Percentiles rank a stretch among this genome's conserved stretches.
These are phyloP conservation scores for Percopsis omiscomaycus DNA, from an alignment of 2,797 vertebrate species.

Conservation along the genomic window DNA sequence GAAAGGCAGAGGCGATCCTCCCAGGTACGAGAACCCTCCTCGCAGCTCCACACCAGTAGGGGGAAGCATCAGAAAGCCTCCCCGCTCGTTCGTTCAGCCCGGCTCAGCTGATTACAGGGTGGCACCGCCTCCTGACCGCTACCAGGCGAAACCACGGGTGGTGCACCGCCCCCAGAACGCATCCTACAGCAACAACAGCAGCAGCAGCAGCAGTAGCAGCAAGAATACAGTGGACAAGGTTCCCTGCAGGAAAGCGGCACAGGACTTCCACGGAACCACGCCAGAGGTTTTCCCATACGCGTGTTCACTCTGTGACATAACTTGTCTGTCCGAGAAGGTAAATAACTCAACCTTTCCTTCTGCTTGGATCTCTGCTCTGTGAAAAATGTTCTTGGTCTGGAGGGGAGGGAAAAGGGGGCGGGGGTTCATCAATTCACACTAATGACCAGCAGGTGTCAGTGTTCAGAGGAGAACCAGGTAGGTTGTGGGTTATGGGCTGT, in stretches of 20 bases:
- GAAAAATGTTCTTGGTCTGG: constrained; percentile 4
- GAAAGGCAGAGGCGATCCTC: neutral
- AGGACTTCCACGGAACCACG: constrained; percentile 73
- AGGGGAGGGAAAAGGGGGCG: neutral
- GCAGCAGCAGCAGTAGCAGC: neutral
- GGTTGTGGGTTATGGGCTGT: neutral
- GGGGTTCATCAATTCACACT: neutral
- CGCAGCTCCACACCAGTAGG: constrained; percentile 9
- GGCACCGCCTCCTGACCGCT: neutral
- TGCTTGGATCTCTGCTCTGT: constrained; percentile 14
- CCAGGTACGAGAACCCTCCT: constrained; percentile 23
- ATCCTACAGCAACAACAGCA: neutral
- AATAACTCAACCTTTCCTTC: constrained; percentile 47
- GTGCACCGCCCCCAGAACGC: neutral
- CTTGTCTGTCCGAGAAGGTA: constrained; percentile 75
- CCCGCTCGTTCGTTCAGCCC: constrained; percentile 10
- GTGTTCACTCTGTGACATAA: constrained; percentile 77
- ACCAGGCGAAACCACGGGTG: neutral
- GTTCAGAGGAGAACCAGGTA: constrained; percentile 8
- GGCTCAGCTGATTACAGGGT: constrained; percentile 11
- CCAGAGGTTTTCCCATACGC: constrained; percentile 69
- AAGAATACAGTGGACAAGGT: neutral
- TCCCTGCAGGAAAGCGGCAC: constrained; percentile 61
- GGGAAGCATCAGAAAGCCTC: neutral
- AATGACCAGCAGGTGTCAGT: neutral